A percentile compares a stretch with the other conserved stretches of the same genome.
phyloP scores from a whole-genome alignment of 2,113 vertebrate species.

The Poicephalus meyeri region DNA sequence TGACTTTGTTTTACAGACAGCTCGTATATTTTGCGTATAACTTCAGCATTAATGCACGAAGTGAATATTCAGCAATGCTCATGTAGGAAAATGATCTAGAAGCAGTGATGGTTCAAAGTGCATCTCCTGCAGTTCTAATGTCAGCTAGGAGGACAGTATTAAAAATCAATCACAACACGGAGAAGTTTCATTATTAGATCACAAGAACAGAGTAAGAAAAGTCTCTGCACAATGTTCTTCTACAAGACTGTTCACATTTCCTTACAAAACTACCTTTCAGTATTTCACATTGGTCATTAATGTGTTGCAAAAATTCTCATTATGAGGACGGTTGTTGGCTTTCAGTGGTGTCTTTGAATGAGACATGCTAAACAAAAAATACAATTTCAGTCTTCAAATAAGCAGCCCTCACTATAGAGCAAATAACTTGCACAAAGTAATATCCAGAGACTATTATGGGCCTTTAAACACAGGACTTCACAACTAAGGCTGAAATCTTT shows the following conservation, averaged over 20 bases:
- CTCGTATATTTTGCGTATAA: neutral
- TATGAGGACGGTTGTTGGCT: neutral
- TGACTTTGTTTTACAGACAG: neutral
- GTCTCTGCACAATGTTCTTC: neutral
- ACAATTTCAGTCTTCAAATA: neutral
- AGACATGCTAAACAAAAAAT: neutral
- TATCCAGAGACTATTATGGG: neutral
- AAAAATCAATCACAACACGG: neutral
- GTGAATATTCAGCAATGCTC: neutral
- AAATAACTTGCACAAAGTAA: neutral
- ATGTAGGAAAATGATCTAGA: neutral
- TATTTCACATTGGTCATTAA: neutral
- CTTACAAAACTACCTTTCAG: neutral
- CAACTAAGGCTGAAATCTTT: neutral
- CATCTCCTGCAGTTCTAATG: neutral
- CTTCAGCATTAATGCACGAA: neutral
- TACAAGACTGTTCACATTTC: neutral
- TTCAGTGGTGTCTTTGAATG: neutral
- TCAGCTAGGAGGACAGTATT: neutral
- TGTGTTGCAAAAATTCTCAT: neutral
- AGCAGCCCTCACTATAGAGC: neutral
- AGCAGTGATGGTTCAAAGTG: neutral
- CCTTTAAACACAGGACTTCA: neutral
- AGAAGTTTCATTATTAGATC: neutral
- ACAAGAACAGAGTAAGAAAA: neutral